phyloP scores from a whole-genome alignment of 2,888 invertebrate genomes.

The Papilio protenor region DNA sequence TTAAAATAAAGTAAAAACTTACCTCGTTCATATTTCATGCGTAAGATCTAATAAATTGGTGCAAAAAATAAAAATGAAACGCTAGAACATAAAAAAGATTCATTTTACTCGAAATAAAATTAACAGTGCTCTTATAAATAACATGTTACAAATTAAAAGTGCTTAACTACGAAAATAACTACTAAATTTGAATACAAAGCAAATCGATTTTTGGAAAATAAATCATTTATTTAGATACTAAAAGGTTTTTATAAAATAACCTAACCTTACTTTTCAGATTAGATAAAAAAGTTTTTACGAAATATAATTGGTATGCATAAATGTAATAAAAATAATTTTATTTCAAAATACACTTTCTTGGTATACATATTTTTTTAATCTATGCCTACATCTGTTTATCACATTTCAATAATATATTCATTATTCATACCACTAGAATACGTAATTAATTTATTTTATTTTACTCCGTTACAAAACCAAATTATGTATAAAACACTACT shows the following conservation, averaged over 20 bases:
- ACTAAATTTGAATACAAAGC: background rate
- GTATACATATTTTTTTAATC: background rate
- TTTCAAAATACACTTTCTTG: background rate
- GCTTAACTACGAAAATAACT: conserved; percentile 20
- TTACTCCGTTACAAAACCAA: background rate
- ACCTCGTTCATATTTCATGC: conserved; percentile 12
- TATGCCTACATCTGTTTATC: background rate
- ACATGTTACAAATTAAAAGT: conserved; percentile 11
- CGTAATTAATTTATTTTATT: background rate
- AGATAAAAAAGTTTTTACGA: background rate
- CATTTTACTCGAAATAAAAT: conserved; percentile 1
- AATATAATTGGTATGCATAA: background rate
- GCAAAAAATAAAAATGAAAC: conserved; percentile 37
- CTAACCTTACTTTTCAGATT: background rate
- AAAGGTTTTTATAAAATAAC: background rate
- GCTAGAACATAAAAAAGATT: background rate
- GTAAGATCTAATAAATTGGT: conserved; percentile 42
- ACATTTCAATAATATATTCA: background rate
- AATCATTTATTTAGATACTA: background rate
- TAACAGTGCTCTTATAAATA: conserved; percentile 29
- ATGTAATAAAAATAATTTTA: background rate
- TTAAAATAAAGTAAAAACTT: background rate
- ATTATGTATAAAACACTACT: background rate
- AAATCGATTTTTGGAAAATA: background rate
- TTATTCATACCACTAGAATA: background rate